These are phyloP conservation scores for Bimastos eiseni DNA, from an alignment of 2,888 invertebrate genomes.

Conservation along the genomic window DNA sequence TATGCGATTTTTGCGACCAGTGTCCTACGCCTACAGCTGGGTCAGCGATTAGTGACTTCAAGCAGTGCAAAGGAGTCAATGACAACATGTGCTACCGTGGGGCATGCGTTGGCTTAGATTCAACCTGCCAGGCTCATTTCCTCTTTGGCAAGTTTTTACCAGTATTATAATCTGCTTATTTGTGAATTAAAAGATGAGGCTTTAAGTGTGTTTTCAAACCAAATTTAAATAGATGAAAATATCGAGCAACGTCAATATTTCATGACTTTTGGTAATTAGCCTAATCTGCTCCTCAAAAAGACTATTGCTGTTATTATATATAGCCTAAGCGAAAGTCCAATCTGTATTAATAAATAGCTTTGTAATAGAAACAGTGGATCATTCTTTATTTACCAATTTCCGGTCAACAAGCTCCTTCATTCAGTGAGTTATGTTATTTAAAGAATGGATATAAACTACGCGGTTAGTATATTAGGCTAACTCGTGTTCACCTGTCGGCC, in stretches of 20 bases:
- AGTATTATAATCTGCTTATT: background rate
- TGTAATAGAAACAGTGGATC: background rate
- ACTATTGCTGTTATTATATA: background rate
- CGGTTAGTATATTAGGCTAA: no score
- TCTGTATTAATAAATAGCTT: background rate
- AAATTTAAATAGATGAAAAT: background rate
- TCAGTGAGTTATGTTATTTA: no score
- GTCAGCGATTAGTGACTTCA: background rate
- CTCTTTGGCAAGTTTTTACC: background rate
- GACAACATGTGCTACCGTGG: slow-evolving; percentile 6
- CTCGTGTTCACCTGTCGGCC: no score
- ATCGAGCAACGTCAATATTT: background rate
- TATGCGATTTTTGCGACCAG: background rate
- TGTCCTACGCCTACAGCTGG: no score
- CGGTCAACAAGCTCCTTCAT: background rate
- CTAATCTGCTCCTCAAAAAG: background rate
- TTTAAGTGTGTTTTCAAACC: background rate
- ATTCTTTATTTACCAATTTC: background rate
- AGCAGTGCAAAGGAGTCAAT: background rate
- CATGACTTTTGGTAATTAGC: background rate
- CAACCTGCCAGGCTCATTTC: slow-evolving; percentile 7
- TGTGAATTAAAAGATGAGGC: background rate
- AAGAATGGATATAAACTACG: no score
- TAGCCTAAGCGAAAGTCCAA: background rate
- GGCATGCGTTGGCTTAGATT: background rate